Evolutionary conservation across 2,113 vertebrate species (phyloP).

Genomic region (Camelus dromedarius): DNA sequence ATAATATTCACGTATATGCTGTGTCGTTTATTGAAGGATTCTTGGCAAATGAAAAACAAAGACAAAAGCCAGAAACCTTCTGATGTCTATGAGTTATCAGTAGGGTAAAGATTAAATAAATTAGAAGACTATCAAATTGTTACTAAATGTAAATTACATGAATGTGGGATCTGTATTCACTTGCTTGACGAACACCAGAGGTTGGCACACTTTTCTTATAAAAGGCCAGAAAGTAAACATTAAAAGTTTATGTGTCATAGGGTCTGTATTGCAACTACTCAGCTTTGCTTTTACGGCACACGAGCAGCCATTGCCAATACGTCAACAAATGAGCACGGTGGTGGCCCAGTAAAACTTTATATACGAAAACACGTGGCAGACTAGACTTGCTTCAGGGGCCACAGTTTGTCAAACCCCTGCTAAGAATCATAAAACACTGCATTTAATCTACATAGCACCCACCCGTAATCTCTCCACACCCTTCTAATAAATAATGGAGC

Average conservation of each 20-base stretch:
- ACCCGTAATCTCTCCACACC: neutral
- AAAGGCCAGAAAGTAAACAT: neutral
- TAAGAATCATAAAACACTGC: neutral
- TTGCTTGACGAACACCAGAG: neutral
- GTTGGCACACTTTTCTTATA: neutral
- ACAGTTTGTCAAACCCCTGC: neutral
- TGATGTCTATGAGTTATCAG: neutral
- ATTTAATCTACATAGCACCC: neutral
- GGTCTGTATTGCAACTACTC: neutral
- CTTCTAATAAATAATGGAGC: neutral
- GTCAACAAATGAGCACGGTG: neutral
- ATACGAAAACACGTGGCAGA: neutral
- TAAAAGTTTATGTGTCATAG: neutral
- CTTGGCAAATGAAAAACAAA: conserved; percentile 16
- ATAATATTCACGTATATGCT: neutral
- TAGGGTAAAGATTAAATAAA: conserved; percentile 22
- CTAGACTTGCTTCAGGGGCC: neutral
- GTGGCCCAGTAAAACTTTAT: neutral
- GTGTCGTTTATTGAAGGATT: neutral
- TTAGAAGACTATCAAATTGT: neutral
- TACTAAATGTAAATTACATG: conserved; percentile 7
- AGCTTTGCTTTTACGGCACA: neutral
- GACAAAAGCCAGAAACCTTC: neutral
- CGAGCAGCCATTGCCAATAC: neutral
- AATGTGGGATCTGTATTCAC: neutral